A percentile compares a stretch with the other conserved stretches of the same genome.
These are phyloP conservation scores for Pristiophorus japonicus DNA, from an alignment of 2,113 vertebrate genomes.

Conservation along the genomic window DNA sequence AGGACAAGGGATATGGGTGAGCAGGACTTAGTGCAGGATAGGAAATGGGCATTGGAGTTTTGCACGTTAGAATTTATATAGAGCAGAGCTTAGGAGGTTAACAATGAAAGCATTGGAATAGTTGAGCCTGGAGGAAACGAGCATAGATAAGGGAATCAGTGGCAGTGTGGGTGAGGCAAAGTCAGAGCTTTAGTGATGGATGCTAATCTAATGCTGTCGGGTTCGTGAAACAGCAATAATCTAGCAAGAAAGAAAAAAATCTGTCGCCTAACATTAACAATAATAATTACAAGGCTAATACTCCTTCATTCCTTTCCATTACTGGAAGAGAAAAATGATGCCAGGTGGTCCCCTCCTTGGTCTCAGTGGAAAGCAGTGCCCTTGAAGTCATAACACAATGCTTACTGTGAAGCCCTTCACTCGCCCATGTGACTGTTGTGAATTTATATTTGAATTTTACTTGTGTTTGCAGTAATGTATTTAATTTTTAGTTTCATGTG, in stretches of 20 bases:
- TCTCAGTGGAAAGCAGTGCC: background rate
- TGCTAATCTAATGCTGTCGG: background rate
- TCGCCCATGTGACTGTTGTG: background rate
- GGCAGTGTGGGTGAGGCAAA: too few relatives aligned
- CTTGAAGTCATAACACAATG: background rate
- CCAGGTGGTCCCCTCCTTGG: background rate
- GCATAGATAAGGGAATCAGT: too few relatives aligned
- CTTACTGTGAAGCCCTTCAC: background rate
- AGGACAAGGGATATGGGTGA: too few relatives aligned
- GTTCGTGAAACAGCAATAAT: background rate
- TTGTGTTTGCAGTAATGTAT: background rate
- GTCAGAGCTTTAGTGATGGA: too few relatives aligned
- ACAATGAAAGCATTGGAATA: too few relatives aligned
- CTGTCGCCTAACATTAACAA: background rate
- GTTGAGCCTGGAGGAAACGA: too few relatives aligned
- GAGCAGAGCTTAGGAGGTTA: too few relatives aligned
- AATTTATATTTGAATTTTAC: background rate
- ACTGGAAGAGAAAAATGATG: background rate
- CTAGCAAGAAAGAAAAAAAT: background rate
- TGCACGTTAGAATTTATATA: too few relatives aligned
- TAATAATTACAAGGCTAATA: background rate
- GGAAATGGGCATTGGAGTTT: too few relatives aligned
- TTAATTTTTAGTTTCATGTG: background rate
- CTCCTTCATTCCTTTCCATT: background rate
- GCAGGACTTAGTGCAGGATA: too few relatives aligned